Percentiles rank a stretch among this genome's conserved stretches.
These are phyloP conservation scores for Scolopax mira DNA, from an alignment of 2,113 vertebrate genomes.

Conservation along the genomic window DNA sequence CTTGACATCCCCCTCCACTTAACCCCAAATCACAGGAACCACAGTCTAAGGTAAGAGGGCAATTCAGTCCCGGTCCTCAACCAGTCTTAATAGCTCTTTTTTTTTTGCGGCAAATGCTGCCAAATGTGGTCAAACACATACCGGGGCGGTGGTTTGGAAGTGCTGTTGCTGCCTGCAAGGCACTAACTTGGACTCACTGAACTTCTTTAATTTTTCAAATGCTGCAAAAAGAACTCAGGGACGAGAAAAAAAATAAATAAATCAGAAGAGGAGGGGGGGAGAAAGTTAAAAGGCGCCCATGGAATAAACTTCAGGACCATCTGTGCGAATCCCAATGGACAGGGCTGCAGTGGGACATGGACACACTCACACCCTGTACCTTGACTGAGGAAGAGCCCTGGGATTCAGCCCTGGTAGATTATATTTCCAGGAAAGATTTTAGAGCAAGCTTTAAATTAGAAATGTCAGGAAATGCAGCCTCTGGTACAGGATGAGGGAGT, in stretches of 20 bases:
- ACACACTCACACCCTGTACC: neutral
- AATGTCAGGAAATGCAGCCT: neutral
- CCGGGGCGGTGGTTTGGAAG: constrained; percentile 24
- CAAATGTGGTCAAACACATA: constrained; percentile 49
- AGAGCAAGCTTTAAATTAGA: neutral
- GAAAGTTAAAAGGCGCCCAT: neutral
- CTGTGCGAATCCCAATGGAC: rapidly evolving
- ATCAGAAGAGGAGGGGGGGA: neutral
- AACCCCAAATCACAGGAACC: constrained; percentile 21
- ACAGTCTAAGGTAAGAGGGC: constrained; percentile 54
- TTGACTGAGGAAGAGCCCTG: neutral
- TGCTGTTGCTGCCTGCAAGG: constrained; percentile 35
- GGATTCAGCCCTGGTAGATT: neutral
- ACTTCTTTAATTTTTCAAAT: neutral
- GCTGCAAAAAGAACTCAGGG: neutral
- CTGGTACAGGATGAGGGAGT: neutral
- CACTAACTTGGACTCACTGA: neutral
- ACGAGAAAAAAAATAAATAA: neutral
- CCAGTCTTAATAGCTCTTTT: constrained; percentile 30
- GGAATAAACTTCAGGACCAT: neutral
- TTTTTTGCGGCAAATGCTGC: neutral
- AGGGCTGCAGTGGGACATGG: neutral
- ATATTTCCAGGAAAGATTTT: neutral
- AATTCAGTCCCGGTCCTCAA: constrained; percentile 30
- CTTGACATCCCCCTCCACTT: constrained; percentile 48